Evolutionary conservation across 92 coral and sea anemone species (phyloP), one percentile per base, ranked within the genome.

Genomic region (Galaxea fascicularis): DNA sequence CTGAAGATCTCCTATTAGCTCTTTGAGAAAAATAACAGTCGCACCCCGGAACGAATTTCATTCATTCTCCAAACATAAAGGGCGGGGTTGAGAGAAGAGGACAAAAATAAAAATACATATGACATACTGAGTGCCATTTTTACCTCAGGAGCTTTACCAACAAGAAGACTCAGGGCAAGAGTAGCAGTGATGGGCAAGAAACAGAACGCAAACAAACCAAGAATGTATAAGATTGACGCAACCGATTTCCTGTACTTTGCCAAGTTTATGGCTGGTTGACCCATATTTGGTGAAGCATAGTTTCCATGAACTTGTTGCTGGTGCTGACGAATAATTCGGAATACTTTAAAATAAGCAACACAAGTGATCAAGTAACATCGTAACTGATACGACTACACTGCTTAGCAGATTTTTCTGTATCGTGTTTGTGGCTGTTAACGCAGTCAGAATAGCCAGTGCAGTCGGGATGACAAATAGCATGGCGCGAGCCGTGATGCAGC

Each of bases 251-350:
- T 20, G 4, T 12, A 10, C 30, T 76, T 74, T 0, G 28, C 53
- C 53, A 69, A 35, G 51, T 69, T 44, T n/a, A 69, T 69, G 15
- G 74, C 27, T 3, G 20, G 56, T 69, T 44, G 74, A 18, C 74
- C 54, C 4, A 31, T 4, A 57, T 13, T 21, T 59, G 8, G 30
- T 0, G 28, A 57, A 58, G 29, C 31, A 18, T 58, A 66, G 30
- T 39, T 69, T 69, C 56, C 74, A 0, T 44, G 56, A 44, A 69
- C 41, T 63, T 63, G 68, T 22, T 22, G 68, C 35, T 63, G 68
- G 14, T 63, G 68, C 2, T 26, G 68, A 12, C 68, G 68, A 26
- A 63, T 63, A 26, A 63, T 63, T 12, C 30, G 4, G 18, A 63
- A 26, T 4, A 63, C 68, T 9, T 63, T 25, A 15, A 63, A 63